Evolutionary conservation across 2,888 invertebrate species (phyloP).

Genomic region (Cosmopolites sordidus): DNA sequence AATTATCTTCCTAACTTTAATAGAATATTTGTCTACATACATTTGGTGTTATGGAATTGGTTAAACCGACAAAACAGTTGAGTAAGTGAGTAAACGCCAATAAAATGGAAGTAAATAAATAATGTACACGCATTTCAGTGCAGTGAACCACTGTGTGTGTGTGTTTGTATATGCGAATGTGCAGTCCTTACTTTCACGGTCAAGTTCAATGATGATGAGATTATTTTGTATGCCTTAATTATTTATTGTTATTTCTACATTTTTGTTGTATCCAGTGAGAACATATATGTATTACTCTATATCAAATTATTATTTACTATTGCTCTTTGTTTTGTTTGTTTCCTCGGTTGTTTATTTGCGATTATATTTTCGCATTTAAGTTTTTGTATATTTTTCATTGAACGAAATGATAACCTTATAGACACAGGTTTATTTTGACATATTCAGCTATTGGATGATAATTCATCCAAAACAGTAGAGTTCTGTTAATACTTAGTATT

Average conservation of each 20-base stretch:
- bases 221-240: background rate
- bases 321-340: no score
- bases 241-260: background rate
- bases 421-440: no score
- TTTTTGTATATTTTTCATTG: no score
- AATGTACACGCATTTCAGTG: constrained; percentile 13
- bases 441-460: no score
- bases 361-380: no score
- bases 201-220: constrained; percentile 15
- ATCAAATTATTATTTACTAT: no score
- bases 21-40: background rate
- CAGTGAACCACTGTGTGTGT: constrained; percentile 14
- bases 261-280: background rate
- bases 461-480: no score
- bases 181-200: constrained; percentile 8
- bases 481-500: no score
- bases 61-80: background rate
- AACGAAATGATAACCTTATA: no score
- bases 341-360: no score
- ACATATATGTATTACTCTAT: no score
- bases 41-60: background rate
- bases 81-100: constrained; percentile 10
- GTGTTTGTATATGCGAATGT: background rate
- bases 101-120: constrained; percentile 16
- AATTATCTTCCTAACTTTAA: background rate